Base-by-base conservation (phyloP, 2,113 vertebrate species). In the Caretta caretta region DNA sequence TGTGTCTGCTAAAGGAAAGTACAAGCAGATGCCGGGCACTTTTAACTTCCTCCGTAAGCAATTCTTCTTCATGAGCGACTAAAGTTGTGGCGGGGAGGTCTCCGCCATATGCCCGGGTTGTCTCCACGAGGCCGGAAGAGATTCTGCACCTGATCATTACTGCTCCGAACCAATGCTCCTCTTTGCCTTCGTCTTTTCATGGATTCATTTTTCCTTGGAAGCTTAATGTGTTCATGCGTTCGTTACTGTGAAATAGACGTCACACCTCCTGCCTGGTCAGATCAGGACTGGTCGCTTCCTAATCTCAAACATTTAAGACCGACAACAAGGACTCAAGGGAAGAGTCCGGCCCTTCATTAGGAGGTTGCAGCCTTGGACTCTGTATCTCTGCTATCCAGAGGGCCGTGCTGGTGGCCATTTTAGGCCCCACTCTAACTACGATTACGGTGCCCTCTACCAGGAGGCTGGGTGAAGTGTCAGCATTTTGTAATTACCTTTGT, bases 41-140 rank as follows among this genome's bases (percentile, higher is more conserved):
- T 99, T 99, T 96, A 99, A 99, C 94, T 99, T 99, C 85, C 99
- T 99, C 49, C 99, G 99, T 69, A 99, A 99, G 92, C 98, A 90
- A 42, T 97, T 99, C 90, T 99, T 98, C 97, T 99, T 99, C 84
- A 53, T 80, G 8, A 97, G 94, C 0, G 78, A 80, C 5, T 96
- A 92, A 97, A 1, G 0, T 0, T 0, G 1, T 20, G 24, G 10
- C 50, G 31, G 24, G 0, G 0, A 82, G 80, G n/a, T 17, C 75
- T 13, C n/a, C 1, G 1, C 35, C 17, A 1, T 29, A 22, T 0
- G 0, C 1, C 2, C n/a, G 48, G 42, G 72, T 9, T 3, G 0
- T 5, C 24, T 42, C 56, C 19, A 54, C 0, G 1, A 3, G 5
- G 13, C 49, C 0, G 1, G 59, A 9, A 1, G 80, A 62, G 54